Base-by-base conservation (phyloP, 2,113 vertebrate species). In the Heterocephalus glaber region DNA sequence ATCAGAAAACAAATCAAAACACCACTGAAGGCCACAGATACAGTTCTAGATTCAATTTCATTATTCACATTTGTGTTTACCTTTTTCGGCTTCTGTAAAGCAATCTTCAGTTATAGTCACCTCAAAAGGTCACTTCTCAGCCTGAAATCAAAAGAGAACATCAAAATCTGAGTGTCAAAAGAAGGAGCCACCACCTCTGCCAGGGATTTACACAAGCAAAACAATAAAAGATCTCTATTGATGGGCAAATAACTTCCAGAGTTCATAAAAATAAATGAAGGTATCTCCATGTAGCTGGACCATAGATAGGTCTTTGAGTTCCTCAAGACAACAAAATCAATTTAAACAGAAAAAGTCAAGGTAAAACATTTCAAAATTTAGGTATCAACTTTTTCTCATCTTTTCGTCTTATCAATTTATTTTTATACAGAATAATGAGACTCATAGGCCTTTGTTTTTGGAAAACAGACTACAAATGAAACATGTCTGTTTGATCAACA, bases 71-170 rank as follows among this genome's bases (percentile, higher is more conserved):
- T 28, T 95, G 92, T 98, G 98, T 99, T 99, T 99, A 99, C 99
- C 99, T 99, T 99, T 98, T 97, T 97, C 98, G 98, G 98, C 98
- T 99, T 99, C 98, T 98, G 99, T 98, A 98, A 99, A 99, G 99
- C 99, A 98, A 98, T 99, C 99, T 99, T 99, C 99, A 98, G 99
- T 98, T 98, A 98, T 98, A 99, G 98, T 98, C 98, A 98, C 98
- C 97, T 98, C 98, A 98, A 98, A 98, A 98, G 98, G 98, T 99
- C 98, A 99, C 98, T 99, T 99, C 98, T 99, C 97, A 98, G 98
- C 99, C 99, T 99, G 98, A 95, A 98, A 98, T 98, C 98, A 99
- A 96, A 98, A 99, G 96, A 98, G 98, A 98, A 98, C 96, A 98
- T 98, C 95, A 98, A 95, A 97, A 92, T 88, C 38, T 98, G 98